Evolutionary conservation across 64 coral and sea anemone species (phyloP).

Genomic region (Montipora cactus): DNA sequence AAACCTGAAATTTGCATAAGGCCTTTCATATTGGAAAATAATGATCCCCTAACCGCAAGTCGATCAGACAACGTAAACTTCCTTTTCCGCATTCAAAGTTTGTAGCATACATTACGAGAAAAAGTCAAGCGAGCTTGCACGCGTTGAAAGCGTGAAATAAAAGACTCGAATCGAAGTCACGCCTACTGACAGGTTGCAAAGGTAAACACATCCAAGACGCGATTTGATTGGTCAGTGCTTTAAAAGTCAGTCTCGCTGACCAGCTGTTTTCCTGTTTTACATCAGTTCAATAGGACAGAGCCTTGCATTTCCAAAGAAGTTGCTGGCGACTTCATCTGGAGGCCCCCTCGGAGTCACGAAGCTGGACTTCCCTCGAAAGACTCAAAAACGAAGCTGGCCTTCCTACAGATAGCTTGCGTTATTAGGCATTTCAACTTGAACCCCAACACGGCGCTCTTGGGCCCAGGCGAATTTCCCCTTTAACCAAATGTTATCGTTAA

Average conservation of each 20-base stretch:
- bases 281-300: conserved; percentile 76
- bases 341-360: conserved; percentile 62
- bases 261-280: conserved; percentile 81
- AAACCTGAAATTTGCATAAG: not conserved
- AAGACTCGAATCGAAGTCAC: conserved; percentile 60
- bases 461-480: conserved; percentile 41
- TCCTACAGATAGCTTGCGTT: conserved; percentile 17
- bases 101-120: not conserved
- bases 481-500: conserved; percentile 66
- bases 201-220: conserved; percentile 59
- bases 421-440: not conserved
- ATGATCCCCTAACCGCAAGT: not conserved
- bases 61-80: not conserved
- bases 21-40: not conserved
- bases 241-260: conserved; percentile 78
- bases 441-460: not conserved
- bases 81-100: not conserved
- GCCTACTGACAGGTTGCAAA: conserved; percentile 85
- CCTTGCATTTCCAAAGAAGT: conserved; percentile 82
- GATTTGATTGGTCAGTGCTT: conserved; percentile 80
- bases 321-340: conserved; percentile 94
- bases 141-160: conserved; percentile 68
- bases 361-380: conserved; percentile 37
- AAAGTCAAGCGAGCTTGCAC: conserved; percentile 31
- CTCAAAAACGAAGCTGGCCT: conserved; percentile 80